Evolutionary conservation across 37 sponge, comb jelly and placozoan species (phyloP).

Genomic region (Geodia barretti): DNA sequence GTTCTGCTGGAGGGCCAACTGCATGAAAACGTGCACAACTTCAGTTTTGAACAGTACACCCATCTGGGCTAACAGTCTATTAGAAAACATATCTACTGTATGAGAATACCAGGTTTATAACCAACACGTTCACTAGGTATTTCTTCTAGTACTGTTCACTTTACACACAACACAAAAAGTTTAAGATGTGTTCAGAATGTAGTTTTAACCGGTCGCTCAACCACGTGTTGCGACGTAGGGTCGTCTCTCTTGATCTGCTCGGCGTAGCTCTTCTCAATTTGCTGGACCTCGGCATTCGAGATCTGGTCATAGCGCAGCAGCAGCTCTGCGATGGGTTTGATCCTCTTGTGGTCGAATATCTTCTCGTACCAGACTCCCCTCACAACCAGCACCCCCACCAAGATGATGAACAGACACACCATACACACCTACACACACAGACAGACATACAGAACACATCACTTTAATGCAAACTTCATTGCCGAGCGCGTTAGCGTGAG

Average conservation of each 20-base stretch:
- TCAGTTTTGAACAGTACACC: too few relatives aligned
- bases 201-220: too few relatives aligned
- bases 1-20: too few relatives aligned
- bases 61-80: too few relatives aligned
- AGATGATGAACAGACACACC: constrained; percentile 10
- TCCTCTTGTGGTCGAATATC: neutral
- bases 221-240: neutral
- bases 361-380: constrained; percentile 31
- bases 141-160: too few relatives aligned
- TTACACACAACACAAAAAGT: too few relatives aligned
- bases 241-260: neutral
- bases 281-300: neutral
- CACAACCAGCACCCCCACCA: constrained; percentile 21
- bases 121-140: too few relatives aligned
- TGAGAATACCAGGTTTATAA: too few relatives aligned
- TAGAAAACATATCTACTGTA: too few relatives aligned
- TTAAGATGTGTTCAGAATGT: too few relatives aligned
- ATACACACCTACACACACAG: constrained; percentile 8
- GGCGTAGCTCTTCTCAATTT: neutral
- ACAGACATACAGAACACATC: neutral
- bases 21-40: too few relatives aligned
- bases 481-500: too few relatives aligned
- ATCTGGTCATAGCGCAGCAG: neutral
- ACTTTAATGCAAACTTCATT: neutral
- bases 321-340: neutral